Conservation (phyloP, 2,888 invertebrate species). For the Eupithecia centaureata region DNA sequence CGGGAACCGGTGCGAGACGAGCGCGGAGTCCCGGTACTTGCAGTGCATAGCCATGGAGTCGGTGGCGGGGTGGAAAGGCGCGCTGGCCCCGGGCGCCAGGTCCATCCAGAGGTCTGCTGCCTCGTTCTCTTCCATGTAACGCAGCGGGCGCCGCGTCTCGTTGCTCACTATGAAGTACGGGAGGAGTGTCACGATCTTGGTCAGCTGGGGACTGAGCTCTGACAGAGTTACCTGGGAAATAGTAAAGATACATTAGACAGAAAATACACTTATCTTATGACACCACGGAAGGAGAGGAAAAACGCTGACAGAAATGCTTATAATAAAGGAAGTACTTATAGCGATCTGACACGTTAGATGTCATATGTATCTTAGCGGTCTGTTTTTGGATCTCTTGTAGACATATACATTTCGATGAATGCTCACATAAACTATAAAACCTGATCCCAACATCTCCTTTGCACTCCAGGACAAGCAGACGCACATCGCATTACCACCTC, state of each 20-base stretch:
- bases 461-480: too few species aligned
- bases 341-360: too few species aligned
- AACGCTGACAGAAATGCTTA: too few species aligned
- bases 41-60: constrained; percentile 92
- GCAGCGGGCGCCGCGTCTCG: constrained; percentile 83
- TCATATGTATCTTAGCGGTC: too few species aligned
- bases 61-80: constrained; percentile 92
- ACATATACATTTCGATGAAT: too few species aligned
- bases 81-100: constrained; percentile 87
- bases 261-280: too few species aligned
- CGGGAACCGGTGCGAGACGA: constrained; percentile 90
- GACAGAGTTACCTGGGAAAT: constrained; percentile 85
- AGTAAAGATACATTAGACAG: background rate
- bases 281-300: too few species aligned
- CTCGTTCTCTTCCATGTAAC: constrained; percentile 94
- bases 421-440: too few species aligned
- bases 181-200: constrained; percentile 90
- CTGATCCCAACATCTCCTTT: too few species aligned
- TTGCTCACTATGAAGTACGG: constrained; percentile 92
- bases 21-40: constrained; percentile 89
- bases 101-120: constrained; percentile 93
- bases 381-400: too few species aligned
- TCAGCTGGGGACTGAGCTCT: constrained; percentile 88
- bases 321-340: too few species aligned
- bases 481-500: too few species aligned